Evolutionary conservation across 2,888 invertebrate genomes (phyloP).

Genomic region (Chorisops tibialis): DNA sequence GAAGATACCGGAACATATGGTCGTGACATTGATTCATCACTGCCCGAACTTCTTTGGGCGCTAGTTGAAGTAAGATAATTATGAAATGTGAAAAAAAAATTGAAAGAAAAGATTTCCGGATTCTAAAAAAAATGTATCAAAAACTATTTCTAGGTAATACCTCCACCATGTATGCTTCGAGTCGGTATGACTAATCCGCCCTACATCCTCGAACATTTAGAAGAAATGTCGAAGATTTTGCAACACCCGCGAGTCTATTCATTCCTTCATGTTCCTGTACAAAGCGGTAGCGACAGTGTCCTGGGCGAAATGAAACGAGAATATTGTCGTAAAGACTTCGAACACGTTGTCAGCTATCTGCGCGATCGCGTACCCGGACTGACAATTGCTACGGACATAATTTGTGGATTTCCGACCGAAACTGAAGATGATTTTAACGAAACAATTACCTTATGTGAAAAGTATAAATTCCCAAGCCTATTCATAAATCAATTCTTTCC

Average conservation of each 20-base stretch:
- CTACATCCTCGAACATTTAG: conserved; percentile 91
- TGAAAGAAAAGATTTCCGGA: no score
- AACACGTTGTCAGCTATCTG: conserved; percentile 81
- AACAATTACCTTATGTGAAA: conserved; percentile 76
- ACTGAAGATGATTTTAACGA: conserved; percentile 84
- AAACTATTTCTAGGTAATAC: conserved; percentile 40
- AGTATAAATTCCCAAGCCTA: conserved; percentile 86
- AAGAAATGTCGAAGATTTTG: conserved; percentile 83
- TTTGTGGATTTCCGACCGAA: conserved; percentile 98
- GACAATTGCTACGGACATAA: conserved; percentile 96
- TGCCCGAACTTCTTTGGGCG: conserved; percentile 81
- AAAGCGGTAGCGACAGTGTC: conserved; percentile 94
- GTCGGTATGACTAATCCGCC: conserved; percentile 99
- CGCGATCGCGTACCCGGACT: conserved; percentile 79
- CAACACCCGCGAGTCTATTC: conserved; percentile 87
- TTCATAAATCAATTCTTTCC: conserved; percentile 99
- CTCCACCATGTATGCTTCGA: conserved; percentile 71
- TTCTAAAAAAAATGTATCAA: neutral
- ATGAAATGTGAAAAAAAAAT: no score
- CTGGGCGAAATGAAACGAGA: conserved; percentile 95
- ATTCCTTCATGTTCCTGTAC: conserved; percentile 96
- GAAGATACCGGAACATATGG: conserved; percentile 99
- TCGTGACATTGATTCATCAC: conserved; percentile 81
- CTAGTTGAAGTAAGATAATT: conserved; percentile 61
- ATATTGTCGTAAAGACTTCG: conserved; percentile 86